phyloP scores from a whole-genome alignment of 2,888 invertebrate species.

The Mylabris sibirica region DNA sequence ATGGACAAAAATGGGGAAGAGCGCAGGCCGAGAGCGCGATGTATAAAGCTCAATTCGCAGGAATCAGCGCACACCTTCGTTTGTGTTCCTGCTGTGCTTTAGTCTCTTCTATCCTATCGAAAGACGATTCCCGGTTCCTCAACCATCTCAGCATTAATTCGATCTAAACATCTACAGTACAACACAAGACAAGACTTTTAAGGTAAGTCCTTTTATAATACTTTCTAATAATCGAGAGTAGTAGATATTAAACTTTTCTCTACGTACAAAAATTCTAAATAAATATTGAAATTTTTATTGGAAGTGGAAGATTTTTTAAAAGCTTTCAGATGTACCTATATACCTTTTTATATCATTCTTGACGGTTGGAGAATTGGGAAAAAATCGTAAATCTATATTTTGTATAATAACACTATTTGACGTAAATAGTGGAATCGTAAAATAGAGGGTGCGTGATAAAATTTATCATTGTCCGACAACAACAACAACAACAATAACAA shows the following conservation, averaged over 20 bases:
- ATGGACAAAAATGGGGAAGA: constrained; percentile 20
- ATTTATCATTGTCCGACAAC: neutral
- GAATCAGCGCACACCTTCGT: constrained; percentile 44
- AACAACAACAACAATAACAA: too few relatives aligned
- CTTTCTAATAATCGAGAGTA: too few relatives aligned
- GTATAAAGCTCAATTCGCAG: constrained; percentile 43
- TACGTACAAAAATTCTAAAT: too few relatives aligned
- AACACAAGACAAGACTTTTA: too few relatives aligned
- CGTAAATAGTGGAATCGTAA: neutral
- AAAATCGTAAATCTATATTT: neutral
- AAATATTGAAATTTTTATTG: too few relatives aligned
- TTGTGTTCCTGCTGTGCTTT: constrained; percentile 43
- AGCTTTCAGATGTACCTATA: too few relatives aligned
- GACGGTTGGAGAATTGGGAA: neutral
- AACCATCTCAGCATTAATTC: neutral
- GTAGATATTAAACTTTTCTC: too few relatives aligned
- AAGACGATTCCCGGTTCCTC: neutral
- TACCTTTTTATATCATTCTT: neutral
- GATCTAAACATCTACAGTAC: neutral
- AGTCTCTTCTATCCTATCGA: neutral
- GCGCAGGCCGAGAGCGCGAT: constrained; percentile 44
- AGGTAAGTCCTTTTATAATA: too few relatives aligned
- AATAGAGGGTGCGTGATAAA: neutral
- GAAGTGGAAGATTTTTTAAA: too few relatives aligned
- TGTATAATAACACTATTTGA: neutral